Base-by-base conservation (phyloP, 2,113 vertebrate species). In the Baryphthengus martii region DNA sequence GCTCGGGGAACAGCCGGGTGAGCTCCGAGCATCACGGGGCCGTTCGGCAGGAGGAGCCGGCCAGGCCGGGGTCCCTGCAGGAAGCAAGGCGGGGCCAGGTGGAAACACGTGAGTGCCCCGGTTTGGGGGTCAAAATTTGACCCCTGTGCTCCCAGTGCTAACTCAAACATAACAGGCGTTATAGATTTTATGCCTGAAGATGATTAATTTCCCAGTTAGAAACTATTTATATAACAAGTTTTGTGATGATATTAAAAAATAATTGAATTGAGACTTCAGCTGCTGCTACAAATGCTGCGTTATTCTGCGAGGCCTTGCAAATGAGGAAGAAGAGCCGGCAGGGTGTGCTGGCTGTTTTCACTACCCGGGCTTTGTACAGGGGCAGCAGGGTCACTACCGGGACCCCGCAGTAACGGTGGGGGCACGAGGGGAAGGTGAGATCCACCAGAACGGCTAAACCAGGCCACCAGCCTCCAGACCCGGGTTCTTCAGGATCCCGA, bases 221-320 rank as follows among this genome's bases (percentile, higher is more conserved):
- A 68, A 25, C 35, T 55, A 25, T 19, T 15, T 20, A 6, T 12
- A 10, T 10, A 24, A 24, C 17, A 24, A 44, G 11, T 20, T 56
- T 20, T 31, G 26, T 17, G 56, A 13, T 7, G 8, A 24, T 7
- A 31, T 1, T 56, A 15, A 23, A 71, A 11, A 7, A 1, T n/a
- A 19, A 24, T 49, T 3, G 24, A 33, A 45, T 1, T 9, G 40
- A 50, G 35, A 20, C 24, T 53, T 18, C 10, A 18, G 23, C 23
- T 14, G 25, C 29, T 1, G 6, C 35, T 17, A 2, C 8, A 31
- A 58, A 12, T 1, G 55, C 44, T 5, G 3, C 58, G 2, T 13
- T 29, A 8, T n/a, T 59, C 17, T 9, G 67, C 13, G 4, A 16
- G 24, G 50, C 28, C 50, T 28, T 11, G n/a, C n/a, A n/a, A n/a